Base-by-base conservation (phyloP, 2,113 vertebrate species). In the Eidolon helvum region DNA sequence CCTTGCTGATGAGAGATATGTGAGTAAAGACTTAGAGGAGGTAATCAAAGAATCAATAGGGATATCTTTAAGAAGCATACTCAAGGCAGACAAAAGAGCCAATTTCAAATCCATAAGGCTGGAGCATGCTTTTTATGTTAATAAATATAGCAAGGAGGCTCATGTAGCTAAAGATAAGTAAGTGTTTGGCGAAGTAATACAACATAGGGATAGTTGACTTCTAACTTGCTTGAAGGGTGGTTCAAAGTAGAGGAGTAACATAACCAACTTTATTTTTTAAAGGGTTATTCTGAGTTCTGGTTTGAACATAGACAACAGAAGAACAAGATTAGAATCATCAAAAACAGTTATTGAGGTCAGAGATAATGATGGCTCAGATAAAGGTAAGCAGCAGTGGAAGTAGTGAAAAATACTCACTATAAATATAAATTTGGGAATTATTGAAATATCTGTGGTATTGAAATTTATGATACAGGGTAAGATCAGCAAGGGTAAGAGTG, bases 141-240 rank as follows among this genome's bases (percentile, higher is more conserved):
- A 86, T 48, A 22, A 86, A 71, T 18, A 77, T 4, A 65, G 12
- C 10, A 65, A 65, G 35, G 40, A 40, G 8, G 26, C 5, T 63
- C 4, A 19, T 82, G 15, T 26, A 14, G 11, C 40, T 55, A 5
- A 75, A 68, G 30, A 82, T 53, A 21, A 68, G 21, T 22, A 16
- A 28, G 1, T 15, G 0, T 0, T 43, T 66, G 7, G 16, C 18
- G 0, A 75, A 40, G 3, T 10, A 45, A 48, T 45, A 19, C 2
- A 18, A 4, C 1, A 26, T 33, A 45, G 63, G 26, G 1, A 10
- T n/a, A 74, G 10, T 50, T 74, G 40, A 0, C 24, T 80, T 85
- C 33, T 87, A 68, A 11, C 7, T 82, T 79, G 10, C 28, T 22
- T 75, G n/a, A 95, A 72, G 2, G 12, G 5, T 57, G 4, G 4